Evolutionary conservation across 2,888 invertebrate genomes (phyloP).

Genomic region (Acanthosoma haemorrhoidale): DNA sequence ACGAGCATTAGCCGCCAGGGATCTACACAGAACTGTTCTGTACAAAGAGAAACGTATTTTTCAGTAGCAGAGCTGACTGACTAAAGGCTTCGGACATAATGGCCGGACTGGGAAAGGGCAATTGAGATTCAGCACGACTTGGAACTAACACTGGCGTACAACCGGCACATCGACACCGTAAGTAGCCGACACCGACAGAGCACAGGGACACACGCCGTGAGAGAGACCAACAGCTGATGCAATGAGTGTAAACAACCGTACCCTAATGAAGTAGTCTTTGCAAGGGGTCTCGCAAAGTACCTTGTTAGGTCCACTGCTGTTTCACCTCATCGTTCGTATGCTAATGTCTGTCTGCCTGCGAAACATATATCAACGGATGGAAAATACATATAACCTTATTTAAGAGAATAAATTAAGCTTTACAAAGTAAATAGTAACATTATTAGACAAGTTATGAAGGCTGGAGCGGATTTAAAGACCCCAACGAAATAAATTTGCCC

Average conservation of each 20-base stretch:
- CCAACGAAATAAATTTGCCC: no score
- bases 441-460: no score
- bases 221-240: not conserved
- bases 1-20: no score
- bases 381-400: no score
- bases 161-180: not conserved
- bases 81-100: not conserved
- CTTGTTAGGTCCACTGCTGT: constrained; percentile 14
- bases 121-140: constrained; percentile 22
- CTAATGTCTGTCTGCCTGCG: not conserved
- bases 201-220: constrained; percentile 11
- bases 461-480: no score
- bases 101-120: not conserved
- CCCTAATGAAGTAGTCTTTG: not conserved
- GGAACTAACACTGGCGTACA: not conserved
- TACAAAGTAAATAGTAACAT: no score
- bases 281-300: not conserved
- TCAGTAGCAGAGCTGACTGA: not conserved
- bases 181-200: not conserved
- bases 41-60: constrained; percentile 8
- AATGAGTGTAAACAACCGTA: constrained; percentile 18
- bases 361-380: constrained; percentile 15
- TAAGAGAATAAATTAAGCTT: no score
- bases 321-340: not conserved
- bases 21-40: no score